Evolutionary conservation across 2,113 vertebrate genomes (phyloP), one percentile per base, ranked within the genome.

Genomic region (Cebus imitator): DNA sequence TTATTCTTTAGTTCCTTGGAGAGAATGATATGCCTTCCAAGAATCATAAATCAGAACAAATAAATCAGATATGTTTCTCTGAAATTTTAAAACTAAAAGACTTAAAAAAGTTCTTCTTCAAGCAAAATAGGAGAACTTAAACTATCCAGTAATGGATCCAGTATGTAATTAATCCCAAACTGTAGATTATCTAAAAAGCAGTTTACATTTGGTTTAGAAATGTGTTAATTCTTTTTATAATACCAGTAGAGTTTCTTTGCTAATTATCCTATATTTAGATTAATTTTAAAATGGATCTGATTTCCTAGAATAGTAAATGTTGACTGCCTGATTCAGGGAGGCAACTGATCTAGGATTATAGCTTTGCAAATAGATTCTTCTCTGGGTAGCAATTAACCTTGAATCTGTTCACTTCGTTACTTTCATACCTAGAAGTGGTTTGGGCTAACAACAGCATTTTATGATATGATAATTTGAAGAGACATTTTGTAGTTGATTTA

Each of bases 121-220:
- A 91, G 58, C 58, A 94, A 88, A 93, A 68, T 85, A 81, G 40
- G 92, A 45, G 37, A 58, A 88, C 87, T 95, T 96, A 81, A n/a
- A 86, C 88, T 58, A 82, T 61, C 35, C 21, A 61, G 13, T 93
- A 91, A 72, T 91, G 61, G 68, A 78, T 25, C 11, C 18, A 66
- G 57, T 32, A 35, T 87, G 16, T 52, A 95, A 88, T 13, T 91
- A 89, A 95, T 88, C 25, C 1, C 45, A 96, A 96, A 86, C 45
- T 55, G 57, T 52, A 83, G 70, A 64, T 84, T 13, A 94, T 37
- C 61, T 32, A 40, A 58, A 90, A 91, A 57, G 5, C 80, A 76
- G 81, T 90, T 92, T 95, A 70, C 48, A 78, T 73, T 94, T 95
- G 52, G 13, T 64, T 92, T 94, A 92, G 76, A 72, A 84, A 89